Evolutionary conservation across 2,797 vertebrate genomes (phyloP).

Genomic region (Poecile montanus): DNA sequence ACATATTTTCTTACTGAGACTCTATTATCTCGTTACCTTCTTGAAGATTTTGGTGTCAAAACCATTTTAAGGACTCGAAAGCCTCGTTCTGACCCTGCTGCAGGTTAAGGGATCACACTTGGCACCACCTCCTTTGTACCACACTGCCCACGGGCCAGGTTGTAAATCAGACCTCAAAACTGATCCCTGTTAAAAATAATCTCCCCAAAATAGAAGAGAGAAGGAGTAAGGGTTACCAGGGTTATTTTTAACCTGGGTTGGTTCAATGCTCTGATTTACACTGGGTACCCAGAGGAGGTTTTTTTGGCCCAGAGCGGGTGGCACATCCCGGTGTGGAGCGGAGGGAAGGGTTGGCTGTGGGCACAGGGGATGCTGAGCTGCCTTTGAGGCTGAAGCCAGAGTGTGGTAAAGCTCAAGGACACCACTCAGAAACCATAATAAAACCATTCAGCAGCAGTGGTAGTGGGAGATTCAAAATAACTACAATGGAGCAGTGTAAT

Average conservation of each 20-base stretch:
- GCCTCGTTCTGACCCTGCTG: neutral
- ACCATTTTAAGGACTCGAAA: neutral
- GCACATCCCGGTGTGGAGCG: neutral
- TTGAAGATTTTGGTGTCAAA: neutral
- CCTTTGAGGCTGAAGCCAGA: slow-evolving; percentile 25
- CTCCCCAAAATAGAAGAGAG: slow-evolving; percentile 33
- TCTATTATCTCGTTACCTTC: neutral
- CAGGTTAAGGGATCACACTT: neutral
- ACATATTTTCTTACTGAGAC: neutral
- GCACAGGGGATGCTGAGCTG: neutral
- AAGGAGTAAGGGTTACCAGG: slow-evolving; percentile 22
- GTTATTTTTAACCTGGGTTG: slow-evolving; percentile 40
- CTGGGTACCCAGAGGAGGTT: neutral
- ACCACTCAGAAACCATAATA: slow-evolving; percentile 43
- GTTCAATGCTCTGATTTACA: slow-evolving; percentile 39
- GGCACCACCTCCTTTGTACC: neutral
- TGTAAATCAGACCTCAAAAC: slow-evolving; percentile 10
- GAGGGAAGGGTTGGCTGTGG: slow-evolving; percentile 25
- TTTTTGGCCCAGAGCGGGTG: neutral
- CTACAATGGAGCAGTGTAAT: slow-evolving; percentile 16
- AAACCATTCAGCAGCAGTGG: slow-evolving; percentile 18
- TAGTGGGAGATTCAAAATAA: slow-evolving; percentile 3
- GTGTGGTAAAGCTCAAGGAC: slow-evolving; percentile 31
- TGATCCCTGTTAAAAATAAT: slow-evolving; percentile 52
- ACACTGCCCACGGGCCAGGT: neutral